These are phyloP conservation scores for Dendrolimus houi DNA, from an alignment of 2,888 invertebrate genomes.

Conservation along the genomic window DNA sequence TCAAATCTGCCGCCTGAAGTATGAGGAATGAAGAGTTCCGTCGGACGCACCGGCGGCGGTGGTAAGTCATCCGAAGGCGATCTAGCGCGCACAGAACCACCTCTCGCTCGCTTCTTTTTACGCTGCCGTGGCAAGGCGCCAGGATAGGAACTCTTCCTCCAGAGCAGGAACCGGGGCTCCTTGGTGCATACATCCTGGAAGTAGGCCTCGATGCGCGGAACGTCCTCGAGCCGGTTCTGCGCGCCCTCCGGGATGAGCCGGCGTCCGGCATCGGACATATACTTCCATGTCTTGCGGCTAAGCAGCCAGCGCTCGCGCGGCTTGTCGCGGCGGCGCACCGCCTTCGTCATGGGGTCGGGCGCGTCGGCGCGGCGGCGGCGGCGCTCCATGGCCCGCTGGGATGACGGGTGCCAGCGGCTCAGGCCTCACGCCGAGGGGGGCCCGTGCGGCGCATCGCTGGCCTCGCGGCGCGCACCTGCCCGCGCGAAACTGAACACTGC, in stretches of 20 bases:
- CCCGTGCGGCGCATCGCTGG: constrained; percentile 25
- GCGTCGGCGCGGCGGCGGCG: constrained; percentile 56
- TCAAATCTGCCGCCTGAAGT: constrained; percentile 80
- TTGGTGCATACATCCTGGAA: constrained; percentile 88
- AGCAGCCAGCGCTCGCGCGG: constrained; percentile 90
- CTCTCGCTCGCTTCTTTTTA: constrained; percentile 74
- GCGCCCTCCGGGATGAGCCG: constrained; percentile 89
- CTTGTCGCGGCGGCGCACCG: constrained; percentile 74
- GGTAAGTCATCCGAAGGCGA: constrained; percentile 81
- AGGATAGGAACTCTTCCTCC: constrained; percentile 90
- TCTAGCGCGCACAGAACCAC: constrained; percentile 81
- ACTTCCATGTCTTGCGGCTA: constrained; percentile 92
- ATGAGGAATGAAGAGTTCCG: constrained; percentile 63
- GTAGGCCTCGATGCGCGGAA: constrained; percentile 88
- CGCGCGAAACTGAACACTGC: constrained; percentile 61
- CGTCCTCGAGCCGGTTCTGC: constrained; percentile 83
- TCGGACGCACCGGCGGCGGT: constrained; percentile 53
- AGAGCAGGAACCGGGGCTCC: constrained; percentile 86
- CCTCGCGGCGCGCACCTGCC: constrained; percentile 62
- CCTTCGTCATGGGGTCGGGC: constrained; percentile 75
- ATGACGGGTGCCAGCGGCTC: constrained; percentile 32
- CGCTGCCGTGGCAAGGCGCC: constrained; percentile 80
- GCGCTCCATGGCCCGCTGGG: constrained; percentile 58
- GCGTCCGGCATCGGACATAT: constrained; percentile 94
- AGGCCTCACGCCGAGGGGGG: constrained; percentile 28